Evolutionary conservation across 1,140 invertebrate species (phyloP).

Genomic region (Eciton burchellii): DNA sequence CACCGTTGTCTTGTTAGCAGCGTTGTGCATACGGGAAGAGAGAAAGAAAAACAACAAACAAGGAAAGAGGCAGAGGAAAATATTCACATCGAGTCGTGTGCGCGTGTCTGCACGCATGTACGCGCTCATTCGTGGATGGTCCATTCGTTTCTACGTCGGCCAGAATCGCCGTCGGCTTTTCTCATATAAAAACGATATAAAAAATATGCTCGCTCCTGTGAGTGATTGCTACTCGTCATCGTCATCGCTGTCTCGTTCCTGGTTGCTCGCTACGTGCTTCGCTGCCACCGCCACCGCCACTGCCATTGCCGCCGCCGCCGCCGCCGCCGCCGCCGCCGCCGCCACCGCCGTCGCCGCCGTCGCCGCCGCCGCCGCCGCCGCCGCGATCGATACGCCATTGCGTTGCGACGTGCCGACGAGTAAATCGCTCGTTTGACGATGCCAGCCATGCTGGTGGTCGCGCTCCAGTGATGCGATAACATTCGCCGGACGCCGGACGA

Average conservation of each 20-base stretch:
- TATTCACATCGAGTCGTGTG: constrained; percentile 25
- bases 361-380: constrained; percentile 13
- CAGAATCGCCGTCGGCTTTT: neutral
- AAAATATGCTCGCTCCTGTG: constrained; percentile 58
- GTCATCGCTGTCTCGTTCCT: constrained; percentile 13
- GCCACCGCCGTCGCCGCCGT: constrained; percentile 6
- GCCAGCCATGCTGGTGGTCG: constrained; percentile 27
- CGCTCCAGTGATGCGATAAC: constrained; percentile 60
- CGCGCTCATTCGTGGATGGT: constrained; percentile 15
- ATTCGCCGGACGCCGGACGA: constrained; percentile 56
- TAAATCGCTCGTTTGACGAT: constrained; percentile 76
- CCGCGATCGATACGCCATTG: constrained; percentile 83
- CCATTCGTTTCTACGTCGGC: neutral
- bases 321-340: neutral
- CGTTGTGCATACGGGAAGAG: neutral
- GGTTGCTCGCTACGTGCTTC: constrained; percentile 20
- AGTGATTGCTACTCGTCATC: constrained; percentile 26
- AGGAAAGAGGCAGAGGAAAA: constrained; percentile 28
- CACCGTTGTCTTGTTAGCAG: constrained; percentile 37
- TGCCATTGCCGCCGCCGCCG: neutral
- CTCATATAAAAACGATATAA: constrained; percentile 30
- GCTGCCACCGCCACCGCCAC: too few relatives aligned
- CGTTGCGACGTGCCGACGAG: constrained; percentile 76
- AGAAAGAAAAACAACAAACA: neutral
- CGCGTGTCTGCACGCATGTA: constrained; percentile 2